Evolutionary conservation across 2,113 vertebrate genomes (phyloP), one percentile per base, ranked within the genome.

Genomic region (Gambusia holbrooki): DNA sequence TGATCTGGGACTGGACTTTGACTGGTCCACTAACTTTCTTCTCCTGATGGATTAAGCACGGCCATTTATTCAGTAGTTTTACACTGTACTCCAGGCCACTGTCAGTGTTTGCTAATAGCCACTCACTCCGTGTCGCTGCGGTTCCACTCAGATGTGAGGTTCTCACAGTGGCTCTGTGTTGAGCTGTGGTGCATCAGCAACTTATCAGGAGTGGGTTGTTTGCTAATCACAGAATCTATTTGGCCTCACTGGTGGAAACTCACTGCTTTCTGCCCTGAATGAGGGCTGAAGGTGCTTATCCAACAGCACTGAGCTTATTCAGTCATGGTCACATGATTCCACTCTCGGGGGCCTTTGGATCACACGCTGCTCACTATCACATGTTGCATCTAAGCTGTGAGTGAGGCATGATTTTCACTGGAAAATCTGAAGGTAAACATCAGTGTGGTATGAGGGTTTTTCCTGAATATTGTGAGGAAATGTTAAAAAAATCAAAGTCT

Each of bases 321-420:
- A 14, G 33, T 48, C 17, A n/a, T 32, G 54, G n/a, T 77, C 75
- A 77, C 67, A 70, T 77, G 67, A 7, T 70, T 22, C 12, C 42
- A 63, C 17, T 32, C 42, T 29, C 27, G 37, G 30, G 12, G 13
- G 40, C 40, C 40, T 14, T 13, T 42, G 40, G 40, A 14, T 6
- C 33, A 62, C 32, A 40, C 5, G 0, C 9, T 17, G 17, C 25
- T 33, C 66, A 48, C 40, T 14, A n/a, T 76, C 74, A 76, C 40
- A 1, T 51, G 66, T 4, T 69, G 25, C 17, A 45, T 45, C 42
- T 45, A 17, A 45, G 42, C 45, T 48, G 45, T 48, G 25, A n/a
- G 22, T n/a, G 19, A 58, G 51, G 25, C 51, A 22, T 25, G 10
- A 58, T 9, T 19, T n/a, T 58, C 40, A 17, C 37, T 45, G 37